These are phyloP conservation scores for Orycteropus afer DNA, from an alignment of 2,113 vertebrate species.

Conservation along the genomic window DNA sequence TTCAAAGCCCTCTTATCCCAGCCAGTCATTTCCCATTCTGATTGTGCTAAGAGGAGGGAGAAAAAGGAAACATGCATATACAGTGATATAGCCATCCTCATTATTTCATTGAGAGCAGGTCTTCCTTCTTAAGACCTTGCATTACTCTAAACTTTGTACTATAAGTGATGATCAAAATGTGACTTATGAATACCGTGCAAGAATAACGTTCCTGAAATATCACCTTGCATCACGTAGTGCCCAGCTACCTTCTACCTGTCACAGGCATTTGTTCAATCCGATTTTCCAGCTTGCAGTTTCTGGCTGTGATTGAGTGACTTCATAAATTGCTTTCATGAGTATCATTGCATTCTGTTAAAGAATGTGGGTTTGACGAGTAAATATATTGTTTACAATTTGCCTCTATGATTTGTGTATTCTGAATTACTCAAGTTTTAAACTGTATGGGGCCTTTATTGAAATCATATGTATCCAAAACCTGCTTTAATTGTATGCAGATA, in stretches of 20 bases:
- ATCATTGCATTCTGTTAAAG: conserved; percentile 54
- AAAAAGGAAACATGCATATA: neutral
- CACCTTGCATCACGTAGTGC: neutral
- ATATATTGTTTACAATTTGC: conserved; percentile 64
- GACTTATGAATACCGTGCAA: neutral
- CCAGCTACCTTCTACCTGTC: conserved; percentile 45
- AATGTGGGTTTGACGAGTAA: conserved; percentile 61
- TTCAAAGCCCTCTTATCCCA: conserved; percentile 26
- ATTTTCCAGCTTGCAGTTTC: conserved; percentile 64
- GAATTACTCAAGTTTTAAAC: conserved; percentile 62
- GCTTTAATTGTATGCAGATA: conserved; percentile 6
- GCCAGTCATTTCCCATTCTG: neutral
- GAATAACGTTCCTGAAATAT: neutral
- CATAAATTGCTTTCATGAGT: conserved; percentile 75
- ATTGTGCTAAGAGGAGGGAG: neutral
- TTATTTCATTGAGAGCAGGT: neutral
- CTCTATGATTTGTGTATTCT: conserved; percentile 11
- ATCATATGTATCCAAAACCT: conserved; percentile 2
- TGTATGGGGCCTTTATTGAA: conserved; percentile 59
- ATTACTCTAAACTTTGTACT: neutral
- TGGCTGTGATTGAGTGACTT: conserved; percentile 59
- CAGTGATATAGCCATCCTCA: neutral
- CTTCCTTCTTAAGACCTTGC: conserved; percentile 50
- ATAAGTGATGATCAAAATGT: conserved; percentile 15
- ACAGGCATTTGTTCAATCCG: conserved; percentile 46